Evolutionary conservation across 2,797 vertebrate species (phyloP).

Genomic region (Anomalospiza imberbis): DNA sequence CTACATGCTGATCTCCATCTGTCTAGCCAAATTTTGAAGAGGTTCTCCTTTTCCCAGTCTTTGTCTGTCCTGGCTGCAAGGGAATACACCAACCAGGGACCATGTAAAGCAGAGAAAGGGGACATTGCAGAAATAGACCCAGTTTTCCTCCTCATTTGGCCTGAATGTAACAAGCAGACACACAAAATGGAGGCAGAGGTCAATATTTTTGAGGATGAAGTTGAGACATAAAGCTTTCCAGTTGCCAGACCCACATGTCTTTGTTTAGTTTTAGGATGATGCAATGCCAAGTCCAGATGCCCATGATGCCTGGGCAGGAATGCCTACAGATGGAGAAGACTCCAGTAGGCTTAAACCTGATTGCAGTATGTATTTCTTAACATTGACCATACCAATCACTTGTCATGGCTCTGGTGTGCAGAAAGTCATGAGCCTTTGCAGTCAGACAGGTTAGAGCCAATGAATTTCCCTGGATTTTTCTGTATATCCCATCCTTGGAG

Average conservation of each 20-base stretch:
- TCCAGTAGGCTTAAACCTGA: not conserved
- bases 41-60: not conserved
- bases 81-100: not conserved
- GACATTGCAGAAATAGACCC: not conserved
- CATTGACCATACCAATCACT: accelerated
- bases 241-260: not conserved
- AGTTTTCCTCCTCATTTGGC: not conserved
- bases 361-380: not conserved
- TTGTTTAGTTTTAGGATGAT: not conserved
- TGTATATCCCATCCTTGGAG: not conserved
- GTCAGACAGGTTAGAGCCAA: not conserved
- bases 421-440: not conserved
- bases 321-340: not conserved
- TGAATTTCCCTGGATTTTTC: not conserved
- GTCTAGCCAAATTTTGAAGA: not conserved
- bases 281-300: not conserved
- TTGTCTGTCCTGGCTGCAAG: not conserved
- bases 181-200: not conserved
- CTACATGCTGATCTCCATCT: not conserved
- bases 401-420: not conserved
- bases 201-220: not conserved
- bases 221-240: not conserved
- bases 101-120: not conserved
- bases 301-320: not conserved
- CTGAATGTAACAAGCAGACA: not conserved